Percentiles rank a stretch among this genome's conserved stretches.
Evolutionary conservation across 2,888 invertebrate genomes (phyloP).

Genomic region (Microplitis deprimator): DNA sequence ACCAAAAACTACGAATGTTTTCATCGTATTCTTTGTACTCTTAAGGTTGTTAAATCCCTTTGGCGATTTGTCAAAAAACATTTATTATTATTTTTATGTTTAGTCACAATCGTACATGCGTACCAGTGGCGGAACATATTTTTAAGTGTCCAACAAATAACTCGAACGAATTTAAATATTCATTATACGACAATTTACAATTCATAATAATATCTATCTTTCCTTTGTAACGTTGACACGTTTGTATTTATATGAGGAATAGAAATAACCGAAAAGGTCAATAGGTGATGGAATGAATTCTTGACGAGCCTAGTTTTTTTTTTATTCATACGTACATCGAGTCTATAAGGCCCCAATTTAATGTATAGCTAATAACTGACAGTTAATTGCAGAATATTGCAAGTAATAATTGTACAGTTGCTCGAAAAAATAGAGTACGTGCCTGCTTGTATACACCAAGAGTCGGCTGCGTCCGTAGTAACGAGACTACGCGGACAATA

Average conservation of each 20-base stretch:
- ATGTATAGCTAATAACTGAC: too few species aligned
- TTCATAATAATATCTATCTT: neutral
- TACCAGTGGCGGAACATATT: neutral
- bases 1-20: slow-evolving; percentile 27
- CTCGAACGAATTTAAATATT: neutral
- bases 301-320: too few species aligned
- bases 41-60: neutral
- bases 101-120: slow-evolving; percentile 1
- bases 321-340: neutral
- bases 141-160: neutral
- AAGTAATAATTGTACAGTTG: too few species aligned
- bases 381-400: too few species aligned
- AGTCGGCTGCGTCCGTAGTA: slow-evolving; percentile 49
- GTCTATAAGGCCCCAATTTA: neutral
- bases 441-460: too few species aligned
- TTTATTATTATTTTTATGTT: neutral
- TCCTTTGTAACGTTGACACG: neutral
- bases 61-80: slow-evolving; percentile 11
- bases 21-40: neutral
- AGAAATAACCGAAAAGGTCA: too few species aligned
- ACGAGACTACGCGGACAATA: slow-evolving; percentile 68
- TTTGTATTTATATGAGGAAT: neutral
- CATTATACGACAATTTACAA: neutral
- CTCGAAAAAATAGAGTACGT: too few species aligned
- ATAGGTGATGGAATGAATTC: too few species aligned